A percentile compares a stretch with the other conserved stretches of the same genome.
Evolutionary conservation across 1,140 invertebrate species (phyloP).

Genomic region (Pseudomyrmex dendroicus): DNA sequence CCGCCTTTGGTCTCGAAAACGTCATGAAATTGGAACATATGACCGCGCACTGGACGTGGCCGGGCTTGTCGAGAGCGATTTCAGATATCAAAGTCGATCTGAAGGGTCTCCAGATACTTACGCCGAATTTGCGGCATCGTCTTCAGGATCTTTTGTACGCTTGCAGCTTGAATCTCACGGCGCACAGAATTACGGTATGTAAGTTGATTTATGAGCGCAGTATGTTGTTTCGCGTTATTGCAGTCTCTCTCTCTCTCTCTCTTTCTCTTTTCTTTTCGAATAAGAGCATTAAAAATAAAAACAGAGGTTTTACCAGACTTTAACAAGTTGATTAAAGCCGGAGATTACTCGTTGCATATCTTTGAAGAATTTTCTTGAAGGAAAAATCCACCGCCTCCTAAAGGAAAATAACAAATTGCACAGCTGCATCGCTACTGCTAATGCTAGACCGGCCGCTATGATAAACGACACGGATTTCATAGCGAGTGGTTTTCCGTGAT

Average conservation of each 20-base stretch:
- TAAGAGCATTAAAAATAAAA: constrained; percentile 17
- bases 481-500: constrained; percentile 37
- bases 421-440: constrained; percentile 12
- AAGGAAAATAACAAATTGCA: constrained; percentile 37
- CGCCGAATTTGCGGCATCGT: constrained; percentile 86
- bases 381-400: background rate
- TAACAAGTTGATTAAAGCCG: constrained; percentile 37
- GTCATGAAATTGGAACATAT: constrained; percentile 88
- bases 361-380: constrained; percentile 14
- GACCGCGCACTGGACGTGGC: constrained; percentile 87
- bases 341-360: background rate
- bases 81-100: constrained; percentile 84
- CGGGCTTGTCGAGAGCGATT: constrained; percentile 85
- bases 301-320: constrained; percentile 4
- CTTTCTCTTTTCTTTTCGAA: background rate
- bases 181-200: constrained; percentile 85
- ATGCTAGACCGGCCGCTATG: constrained; percentile 27
- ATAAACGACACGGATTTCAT: constrained; percentile 42
- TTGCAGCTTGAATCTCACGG: constrained; percentile 89
- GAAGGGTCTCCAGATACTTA: constrained; percentile 84
- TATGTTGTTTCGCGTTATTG: constrained; percentile 3
- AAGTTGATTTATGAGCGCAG: background rate
- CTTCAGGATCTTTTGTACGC: constrained; percentile 88
- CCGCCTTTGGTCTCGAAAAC: constrained; percentile 89
- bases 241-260: background rate